Conservation (phyloP, 2,888 invertebrate genomes). For the Neoascia interrupta region DNA sequence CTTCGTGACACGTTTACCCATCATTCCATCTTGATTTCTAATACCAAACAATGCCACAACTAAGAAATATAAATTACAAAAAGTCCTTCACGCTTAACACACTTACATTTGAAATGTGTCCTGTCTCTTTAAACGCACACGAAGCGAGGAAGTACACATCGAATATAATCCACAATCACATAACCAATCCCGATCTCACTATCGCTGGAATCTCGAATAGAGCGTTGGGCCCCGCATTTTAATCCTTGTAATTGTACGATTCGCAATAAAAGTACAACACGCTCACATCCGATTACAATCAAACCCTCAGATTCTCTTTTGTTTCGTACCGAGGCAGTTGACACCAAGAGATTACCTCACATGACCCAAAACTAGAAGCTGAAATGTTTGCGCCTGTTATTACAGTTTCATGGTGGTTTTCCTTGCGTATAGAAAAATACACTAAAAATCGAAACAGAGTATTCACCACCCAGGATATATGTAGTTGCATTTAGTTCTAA, state of each 20-base stretch:
- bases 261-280: slow-evolving; percentile 62
- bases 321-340: slow-evolving; percentile 31
- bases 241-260: slow-evolving; percentile 64
- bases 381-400: slow-evolving; percentile 18
- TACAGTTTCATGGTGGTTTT: slow-evolving; percentile 40
- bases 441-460: slow-evolving; percentile 24
- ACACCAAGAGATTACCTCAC: slow-evolving; percentile 42
- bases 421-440: slow-evolving; percentile 3
- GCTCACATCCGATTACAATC: slow-evolving; percentile 49
- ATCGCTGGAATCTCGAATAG: slow-evolving; percentile 23
- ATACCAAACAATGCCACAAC: slow-evolving; percentile 58
- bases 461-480: slow-evolving; percentile 37
- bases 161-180: slow-evolving; percentile 1
- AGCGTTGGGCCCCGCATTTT: slow-evolving; percentile 63
- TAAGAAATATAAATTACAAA: slow-evolving; percentile 68
- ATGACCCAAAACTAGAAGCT: no score
- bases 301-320: slow-evolving; percentile 32
- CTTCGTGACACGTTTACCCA: no score
- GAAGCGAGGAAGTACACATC: slow-evolving; percentile 39
- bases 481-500: no score
- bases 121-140: slow-evolving; percentile 26
- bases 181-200: slow-evolving; percentile 11
- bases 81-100: slow-evolving; percentile 67
- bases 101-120: slow-evolving; percentile 65
- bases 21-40: slow-evolving; percentile 32